Percentiles rank a stretch among this genome's conserved stretches.
Conservation (phyloP, 2,113 vertebrate genomes). For the Nyctereutes procyonoides region DNA sequence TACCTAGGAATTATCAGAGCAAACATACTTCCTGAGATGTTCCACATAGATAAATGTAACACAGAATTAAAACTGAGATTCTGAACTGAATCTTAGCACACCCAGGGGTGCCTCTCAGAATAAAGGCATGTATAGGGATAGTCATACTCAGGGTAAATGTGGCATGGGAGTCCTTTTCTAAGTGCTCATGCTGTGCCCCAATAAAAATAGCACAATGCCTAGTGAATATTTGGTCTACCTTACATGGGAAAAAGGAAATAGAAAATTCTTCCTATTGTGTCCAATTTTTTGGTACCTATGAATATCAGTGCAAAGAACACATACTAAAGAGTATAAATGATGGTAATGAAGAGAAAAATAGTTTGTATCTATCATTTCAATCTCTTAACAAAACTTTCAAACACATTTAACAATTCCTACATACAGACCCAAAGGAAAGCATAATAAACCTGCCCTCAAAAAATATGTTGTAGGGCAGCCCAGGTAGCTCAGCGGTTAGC, state of each 20-base stretch:
- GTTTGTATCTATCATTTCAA: slow-evolving; percentile 57
- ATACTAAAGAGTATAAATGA: slow-evolving; percentile 53
- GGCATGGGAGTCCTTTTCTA: not conserved
- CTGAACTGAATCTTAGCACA: slow-evolving; percentile 23
- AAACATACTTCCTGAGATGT: slow-evolving; percentile 44
- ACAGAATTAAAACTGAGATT: slow-evolving; percentile 33
- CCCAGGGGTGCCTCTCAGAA: not conserved
- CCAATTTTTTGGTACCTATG: slow-evolving; percentile 51
- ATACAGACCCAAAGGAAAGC: slow-evolving; percentile 58
- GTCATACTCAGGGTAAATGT: not conserved
- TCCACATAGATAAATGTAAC: slow-evolving; percentile 22
- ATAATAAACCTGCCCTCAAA: slow-evolving; percentile 67
- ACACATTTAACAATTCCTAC: slow-evolving; percentile 64
- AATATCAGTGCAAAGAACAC: slow-evolving; percentile 50
- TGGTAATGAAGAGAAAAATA: slow-evolving; percentile 61
- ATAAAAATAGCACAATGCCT: not conserved
- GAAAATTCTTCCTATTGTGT: slow-evolving; percentile 68
- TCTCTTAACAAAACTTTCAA: slow-evolving; percentile 66
- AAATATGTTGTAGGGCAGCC: slow-evolving; percentile 6
- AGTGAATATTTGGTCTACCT: not conserved
- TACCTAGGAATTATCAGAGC: not conserved
- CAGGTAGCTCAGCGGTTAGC: too few species aligned
- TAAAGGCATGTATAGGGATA: not conserved
- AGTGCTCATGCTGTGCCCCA: not conserved
- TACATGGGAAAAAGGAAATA: slow-evolving; percentile 43